Percentiles rank a stretch among this genome's conserved stretches.
These are phyloP conservation scores for Lasiurus borealis DNA, from an alignment of 2,113 vertebrate genomes.

Conservation along the genomic window DNA sequence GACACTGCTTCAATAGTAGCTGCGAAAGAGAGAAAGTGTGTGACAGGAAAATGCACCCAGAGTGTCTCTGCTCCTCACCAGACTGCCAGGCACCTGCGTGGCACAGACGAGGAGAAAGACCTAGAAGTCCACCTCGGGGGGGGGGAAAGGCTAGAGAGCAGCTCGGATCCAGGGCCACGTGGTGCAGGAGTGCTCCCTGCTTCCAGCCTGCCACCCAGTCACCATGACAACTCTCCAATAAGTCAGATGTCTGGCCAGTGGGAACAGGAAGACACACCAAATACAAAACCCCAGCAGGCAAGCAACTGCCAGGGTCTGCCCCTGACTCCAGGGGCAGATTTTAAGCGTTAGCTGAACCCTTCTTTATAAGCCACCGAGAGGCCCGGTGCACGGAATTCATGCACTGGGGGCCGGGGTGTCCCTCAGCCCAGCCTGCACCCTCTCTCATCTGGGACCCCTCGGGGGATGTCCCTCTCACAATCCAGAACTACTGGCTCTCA, in stretches of 20 bases:
- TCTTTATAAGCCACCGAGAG: background rate
- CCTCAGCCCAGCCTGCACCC: background rate
- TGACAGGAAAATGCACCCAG: background rate
- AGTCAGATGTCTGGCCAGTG: background rate
- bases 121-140: background rate
- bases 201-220: background rate
- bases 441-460: no score
- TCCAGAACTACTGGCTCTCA: no score
- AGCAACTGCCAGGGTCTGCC: background rate
- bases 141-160: background rate
- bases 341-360: background rate
- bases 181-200: background rate
- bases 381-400: no score
- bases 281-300: background rate
- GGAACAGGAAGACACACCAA: slow-evolving; percentile 19
- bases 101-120: background rate
- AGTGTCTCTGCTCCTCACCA: background rate
- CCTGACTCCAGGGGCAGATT: background rate
- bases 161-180: no score
- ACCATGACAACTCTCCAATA: background rate
- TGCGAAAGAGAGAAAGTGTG: background rate
- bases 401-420: no score
- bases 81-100: background rate
- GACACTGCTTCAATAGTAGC: background rate
- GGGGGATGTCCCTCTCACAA: no score